Base-by-base conservation (phyloP, 2,113 vertebrate species). In the Pomatorhinus ruficollis region DNA sequence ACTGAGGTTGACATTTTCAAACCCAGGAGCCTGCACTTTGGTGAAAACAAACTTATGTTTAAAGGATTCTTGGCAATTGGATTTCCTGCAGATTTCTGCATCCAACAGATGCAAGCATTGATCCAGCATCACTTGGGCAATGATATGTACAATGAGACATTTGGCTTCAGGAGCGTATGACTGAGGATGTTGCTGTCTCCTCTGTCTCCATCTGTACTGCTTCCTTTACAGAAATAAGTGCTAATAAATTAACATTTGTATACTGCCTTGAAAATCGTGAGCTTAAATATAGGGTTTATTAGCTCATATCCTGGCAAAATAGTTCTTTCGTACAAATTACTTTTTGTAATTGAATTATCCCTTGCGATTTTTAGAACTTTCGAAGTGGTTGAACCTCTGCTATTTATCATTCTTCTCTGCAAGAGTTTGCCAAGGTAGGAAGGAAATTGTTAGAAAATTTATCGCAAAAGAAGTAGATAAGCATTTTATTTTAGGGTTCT, bases 381-480 rank as follows among this genome's bases (percentile, higher is more conserved):
- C 12, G 6, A 47, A 57, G 25, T 79, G 28, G 13, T 72, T 37
- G 28, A 70, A 69, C 28, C 53, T 89, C 40, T 68, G 74, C 57
- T 91, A 82, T 92, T 89, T 75, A 79, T 95, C 91, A 89, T 72
- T 90, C 53, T 82, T 90, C 42, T 61, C 30, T 83, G 47, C 56
- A 42, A 81, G 72, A n/a, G 47, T 80, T 81, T 92, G 76, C 83
- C 92, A 86, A 85, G 84, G 76, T 90, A 94, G 71, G 56, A 86
- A 95, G 90, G 95, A 94, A 94, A 83, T 49, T 59, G 52, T 76
- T 94, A 66, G 84, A 91, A 84, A 88, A 95, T 77, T 94, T 93
- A 90, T 80, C 83, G 63, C 59, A 63, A 83, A 70, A 70, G 89
- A 71, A 35, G 44, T 44, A 91, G 89, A 94, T 94, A 95, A 95